Percentiles rank a stretch among this genome's conserved stretches.
Evolutionary conservation across 1,140 invertebrate genomes (phyloP).

Genomic region (Camponotus vicinus): DNA sequence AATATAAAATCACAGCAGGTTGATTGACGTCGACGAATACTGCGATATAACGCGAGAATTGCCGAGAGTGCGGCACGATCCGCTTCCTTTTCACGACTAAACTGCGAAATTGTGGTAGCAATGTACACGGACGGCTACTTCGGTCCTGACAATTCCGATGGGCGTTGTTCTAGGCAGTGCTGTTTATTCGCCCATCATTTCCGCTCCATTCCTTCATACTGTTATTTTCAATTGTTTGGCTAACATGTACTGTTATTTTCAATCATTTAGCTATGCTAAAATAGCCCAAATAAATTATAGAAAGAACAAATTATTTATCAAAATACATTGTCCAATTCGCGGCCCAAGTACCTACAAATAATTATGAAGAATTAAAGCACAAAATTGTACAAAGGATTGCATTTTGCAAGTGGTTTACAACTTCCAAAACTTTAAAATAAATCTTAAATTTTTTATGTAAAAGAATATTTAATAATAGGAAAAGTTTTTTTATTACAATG

Average conservation of each 20-base stretch:
- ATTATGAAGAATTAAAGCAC: not conserved
- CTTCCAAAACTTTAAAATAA: not conserved
- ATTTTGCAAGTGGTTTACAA: not conserved
- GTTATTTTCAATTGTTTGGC: not conserved
- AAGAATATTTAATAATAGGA: not conserved
- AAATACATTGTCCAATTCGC: not conserved
- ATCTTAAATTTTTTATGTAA: not conserved
- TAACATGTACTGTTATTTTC: not conserved
- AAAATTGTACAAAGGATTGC: not conserved
- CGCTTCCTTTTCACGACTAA: constrained; percentile 63
- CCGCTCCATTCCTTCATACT: not conserved
- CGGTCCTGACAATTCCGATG: constrained; percentile 39
- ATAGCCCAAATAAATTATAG: not conserved
- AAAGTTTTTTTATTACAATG: not conserved
- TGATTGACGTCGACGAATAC: constrained; percentile 57
- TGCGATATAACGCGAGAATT: constrained; percentile 30
- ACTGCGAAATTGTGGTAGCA: constrained; percentile 24
- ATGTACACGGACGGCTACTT: constrained; percentile 46
- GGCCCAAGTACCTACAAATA: not conserved
- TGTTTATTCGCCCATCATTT: constrained; percentile 27
- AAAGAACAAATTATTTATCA: not conserved
- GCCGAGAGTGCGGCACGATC: constrained; percentile 23
- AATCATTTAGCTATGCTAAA: not conserved
- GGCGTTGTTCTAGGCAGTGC: constrained; percentile 27
- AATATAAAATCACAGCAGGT: constrained; percentile 40